Base-by-base conservation (phyloP, 2,797 vertebrate genomes). In the Centroberyx gerrardi region DNA sequence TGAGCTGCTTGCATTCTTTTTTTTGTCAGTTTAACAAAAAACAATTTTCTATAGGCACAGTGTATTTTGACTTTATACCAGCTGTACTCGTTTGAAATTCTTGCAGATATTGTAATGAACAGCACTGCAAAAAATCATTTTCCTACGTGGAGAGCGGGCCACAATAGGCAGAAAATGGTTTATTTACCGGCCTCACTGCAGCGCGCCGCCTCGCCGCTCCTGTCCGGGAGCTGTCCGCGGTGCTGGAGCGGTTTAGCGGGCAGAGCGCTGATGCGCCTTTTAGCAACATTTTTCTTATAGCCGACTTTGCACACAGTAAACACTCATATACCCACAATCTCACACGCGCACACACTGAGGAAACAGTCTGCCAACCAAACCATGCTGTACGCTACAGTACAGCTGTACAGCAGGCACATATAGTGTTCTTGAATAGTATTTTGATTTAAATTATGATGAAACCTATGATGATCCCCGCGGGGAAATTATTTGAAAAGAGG, bases 211-310 rank as follows among this genome's bases (percentile, higher is more conserved):
- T 14, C 18, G 10, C n/a, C 52, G 13, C n/a, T 38, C 27, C 9
- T 10, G 12, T 14, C 0, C 4, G 1, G 27, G 72, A 80, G 83
- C 90, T 92, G 81, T 82, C 90, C 83, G 17, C 71, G 88, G 92
- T 92, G 72, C 92, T 90, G 85, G 67, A 68, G 7, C 5, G 9
- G 7, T 6, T 22, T 4, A 7, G 51, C n/a, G 8, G 5, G n/a
- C 22, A 53, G 15, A 27, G n/a, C 5, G 13, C 48, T 49, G 3
- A 49, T 33, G 5, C 15, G n/a, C 14, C 48, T 6, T 49, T 49
- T n/a, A 17, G n/a, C 48, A 49, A n/a, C 48, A n/a, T 49, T 49
- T 49, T 17, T 49, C n/a, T 49, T 49, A 8, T 4, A 31, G 28
- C 10, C 27, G 14, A 31, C 14, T n/a, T 31, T 17, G 55, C 27